Conservation (phyloP, 2,888 invertebrate genomes). For the Xestia ashworthii region DNA sequence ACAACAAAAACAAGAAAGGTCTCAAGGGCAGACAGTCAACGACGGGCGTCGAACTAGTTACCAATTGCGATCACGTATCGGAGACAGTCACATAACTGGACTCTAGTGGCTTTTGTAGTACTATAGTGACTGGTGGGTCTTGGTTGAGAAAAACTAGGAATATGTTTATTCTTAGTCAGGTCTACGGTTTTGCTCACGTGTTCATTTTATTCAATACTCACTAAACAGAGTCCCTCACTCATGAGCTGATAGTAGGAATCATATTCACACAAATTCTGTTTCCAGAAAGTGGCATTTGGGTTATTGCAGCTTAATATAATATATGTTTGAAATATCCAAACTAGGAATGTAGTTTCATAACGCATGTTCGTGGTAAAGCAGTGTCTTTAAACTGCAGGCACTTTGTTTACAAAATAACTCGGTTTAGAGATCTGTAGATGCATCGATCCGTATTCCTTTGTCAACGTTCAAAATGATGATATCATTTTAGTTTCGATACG, state of each 20-base stretch:
- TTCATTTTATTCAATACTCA: background rate
- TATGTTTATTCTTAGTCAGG: background rate
- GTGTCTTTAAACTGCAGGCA: background rate
- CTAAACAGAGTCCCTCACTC: background rate
- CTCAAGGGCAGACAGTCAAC: constrained; percentile 39
- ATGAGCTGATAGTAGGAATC: background rate
- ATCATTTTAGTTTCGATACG: background rate
- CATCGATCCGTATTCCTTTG: background rate
- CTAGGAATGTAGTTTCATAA: background rate
- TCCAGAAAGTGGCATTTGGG: background rate
- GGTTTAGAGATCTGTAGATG: constrained; percentile 4
- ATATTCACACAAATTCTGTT: background rate
- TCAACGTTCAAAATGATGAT: background rate
- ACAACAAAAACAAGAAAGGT: constrained; percentile 39
- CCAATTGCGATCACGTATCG: constrained; percentile 45
- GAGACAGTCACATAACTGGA: constrained; percentile 19
- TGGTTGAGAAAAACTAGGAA: background rate
- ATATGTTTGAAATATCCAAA: background rate
- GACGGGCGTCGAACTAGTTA: constrained; percentile 29
- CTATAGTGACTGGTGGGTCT: background rate
- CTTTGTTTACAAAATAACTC: constrained; percentile 40
- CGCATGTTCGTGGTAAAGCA: background rate
- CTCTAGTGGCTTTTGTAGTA: constrained; percentile 6
- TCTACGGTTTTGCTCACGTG: background rate
- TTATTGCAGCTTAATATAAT: background rate